These are phyloP conservation scores for Apogon talboti DNA, from an alignment of 2,797 vertebrate genomes.

Conservation along the genomic window DNA sequence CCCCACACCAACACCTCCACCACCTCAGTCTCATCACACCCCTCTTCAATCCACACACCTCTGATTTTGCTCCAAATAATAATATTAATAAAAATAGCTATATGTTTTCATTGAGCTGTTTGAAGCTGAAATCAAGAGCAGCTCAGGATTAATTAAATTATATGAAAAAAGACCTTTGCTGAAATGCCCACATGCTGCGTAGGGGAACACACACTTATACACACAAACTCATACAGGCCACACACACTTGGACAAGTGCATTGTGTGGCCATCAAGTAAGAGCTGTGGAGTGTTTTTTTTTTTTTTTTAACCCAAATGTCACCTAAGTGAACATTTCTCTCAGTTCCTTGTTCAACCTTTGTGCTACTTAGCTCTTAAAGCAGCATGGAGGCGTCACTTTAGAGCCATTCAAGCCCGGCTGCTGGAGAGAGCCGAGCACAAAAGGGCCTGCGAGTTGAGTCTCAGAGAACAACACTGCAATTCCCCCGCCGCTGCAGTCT, in stretches of 20 bases:
- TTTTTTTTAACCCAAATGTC: conserved; percentile 30
- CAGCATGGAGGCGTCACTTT: conserved; percentile 59
- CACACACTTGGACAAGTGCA: conserved; percentile 23
- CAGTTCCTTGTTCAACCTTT: conserved; percentile 55
- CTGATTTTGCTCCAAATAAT: conserved; percentile 22
- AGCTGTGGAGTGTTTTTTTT: conserved; percentile 15
- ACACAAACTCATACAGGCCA: conserved; percentile 7
- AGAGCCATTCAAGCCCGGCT: conserved; percentile 25
- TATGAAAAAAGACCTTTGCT: conserved; percentile 13
- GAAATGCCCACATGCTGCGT: conserved; percentile 40
- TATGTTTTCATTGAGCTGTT: conserved; percentile 32
- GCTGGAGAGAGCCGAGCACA: conserved; percentile 39
- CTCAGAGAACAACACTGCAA: conserved; percentile 33
- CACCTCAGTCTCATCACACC: not conserved
- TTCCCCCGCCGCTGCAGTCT: conserved; percentile 13
- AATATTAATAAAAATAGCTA: conserved; percentile 2
- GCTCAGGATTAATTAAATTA: conserved; percentile 48
- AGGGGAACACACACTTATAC: conserved; percentile 7
- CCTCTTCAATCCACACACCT: not conserved
- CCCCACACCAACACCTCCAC: not conserved
- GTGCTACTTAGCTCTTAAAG: conserved; percentile 53
- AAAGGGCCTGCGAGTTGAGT: conserved; percentile 50
- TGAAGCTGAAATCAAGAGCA: conserved; percentile 39
- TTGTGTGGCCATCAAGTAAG: conserved; percentile 36
- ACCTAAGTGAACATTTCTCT: conserved; percentile 65